Conservation (phyloP, 1,140 invertebrate species). For the Euwallacea similis region DNA sequence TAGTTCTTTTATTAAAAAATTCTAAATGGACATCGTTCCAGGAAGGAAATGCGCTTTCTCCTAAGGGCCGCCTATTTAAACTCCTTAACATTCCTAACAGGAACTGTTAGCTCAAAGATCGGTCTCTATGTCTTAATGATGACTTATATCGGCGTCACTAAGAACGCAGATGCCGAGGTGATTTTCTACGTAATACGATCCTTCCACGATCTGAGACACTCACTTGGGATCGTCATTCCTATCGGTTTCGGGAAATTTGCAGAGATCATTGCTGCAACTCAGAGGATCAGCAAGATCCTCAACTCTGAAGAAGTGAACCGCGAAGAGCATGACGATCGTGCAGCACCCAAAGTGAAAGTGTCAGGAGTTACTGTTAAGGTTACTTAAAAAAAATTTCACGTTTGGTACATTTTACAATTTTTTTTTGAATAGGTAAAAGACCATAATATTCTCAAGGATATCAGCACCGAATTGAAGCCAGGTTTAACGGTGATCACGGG, state of each 20-base stretch:
- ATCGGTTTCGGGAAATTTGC: slow-evolving; percentile 58
- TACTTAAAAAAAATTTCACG: slow-evolving; percentile 1
- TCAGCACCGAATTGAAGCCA: slow-evolving; percentile 61
- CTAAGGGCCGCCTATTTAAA: slow-evolving; percentile 22
- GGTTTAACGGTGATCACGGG: slow-evolving; percentile 75
- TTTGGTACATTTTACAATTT: neutral
- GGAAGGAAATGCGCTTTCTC: slow-evolving; percentile 37
- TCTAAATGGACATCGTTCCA: slow-evolving; percentile 19
- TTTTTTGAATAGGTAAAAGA: slow-evolving; percentile 22
- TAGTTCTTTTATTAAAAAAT: neutral
- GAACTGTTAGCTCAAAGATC: slow-evolving; percentile 31
- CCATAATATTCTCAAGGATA: slow-evolving; percentile 58
- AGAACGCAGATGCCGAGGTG: slow-evolving; percentile 31
- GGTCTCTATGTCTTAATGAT: slow-evolving; percentile 39
- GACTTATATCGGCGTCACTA: slow-evolving; percentile 30
- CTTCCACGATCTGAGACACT: slow-evolving; percentile 28
- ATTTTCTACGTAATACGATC: slow-evolving; percentile 40
- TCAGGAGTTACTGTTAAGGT: slow-evolving; percentile 31
- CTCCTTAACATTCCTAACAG: slow-evolving; percentile 25
- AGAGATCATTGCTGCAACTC: slow-evolving; percentile 50
- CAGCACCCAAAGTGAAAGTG: slow-evolving; percentile 22
- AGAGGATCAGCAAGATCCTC: slow-evolving; percentile 43
- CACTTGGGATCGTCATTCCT: slow-evolving; percentile 32
- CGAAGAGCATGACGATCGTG: slow-evolving; percentile 11
- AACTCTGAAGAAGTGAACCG: slow-evolving; percentile 39